Evolutionary conservation across 1,140 invertebrate species (phyloP), one percentile per base, ranked within the genome.

Genomic region (Drosophila fuyamai): DNA sequence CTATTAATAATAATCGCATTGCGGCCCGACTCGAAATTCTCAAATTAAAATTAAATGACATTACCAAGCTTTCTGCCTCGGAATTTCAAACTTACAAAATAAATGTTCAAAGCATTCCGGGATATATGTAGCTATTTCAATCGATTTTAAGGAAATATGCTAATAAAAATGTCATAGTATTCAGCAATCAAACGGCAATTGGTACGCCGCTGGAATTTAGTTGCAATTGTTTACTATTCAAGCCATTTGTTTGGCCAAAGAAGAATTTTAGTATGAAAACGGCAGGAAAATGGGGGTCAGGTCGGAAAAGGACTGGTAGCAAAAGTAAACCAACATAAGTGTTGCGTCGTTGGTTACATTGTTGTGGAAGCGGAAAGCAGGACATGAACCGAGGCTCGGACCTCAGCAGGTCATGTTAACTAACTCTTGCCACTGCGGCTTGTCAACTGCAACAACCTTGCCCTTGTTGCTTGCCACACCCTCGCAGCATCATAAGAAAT

Each of bases 311-410:
- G 12, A 23, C 60, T 27, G 29, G 32, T 29, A 59, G 62, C 36
- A 40, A 78, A 78, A 89, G 79, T 88, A 89, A 89, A 80, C 83
- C 83, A 65, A 89, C 83, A 88, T 89, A 89, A 88, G 83, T 88
- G 83, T 89, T 88, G 84, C 83, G 79, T 77, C 79, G 71, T 88
- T 79, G 72, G 72, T 80, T 81, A 60, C 83, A 77, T 89, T 85
- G 67, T 85, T 74, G 62, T 72, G 83, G 54, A 51, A 44, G 51
- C 46, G 40, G 56, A 48, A 43, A 35, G 68, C 40, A 27, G 38
- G 18, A 72, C 38, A 73, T 43, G 40, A 35, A 71, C 38, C 7
- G 13, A 16, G 53, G 32, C 53, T 65, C 51, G 58, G 74, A 76
- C 73, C 60, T 38, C 59, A 56, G 55, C 75, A 77, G 62, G 75